phyloP scores from a whole-genome alignment of 2,113 vertebrate genomes.

The Cryptotis parvus region DNA sequence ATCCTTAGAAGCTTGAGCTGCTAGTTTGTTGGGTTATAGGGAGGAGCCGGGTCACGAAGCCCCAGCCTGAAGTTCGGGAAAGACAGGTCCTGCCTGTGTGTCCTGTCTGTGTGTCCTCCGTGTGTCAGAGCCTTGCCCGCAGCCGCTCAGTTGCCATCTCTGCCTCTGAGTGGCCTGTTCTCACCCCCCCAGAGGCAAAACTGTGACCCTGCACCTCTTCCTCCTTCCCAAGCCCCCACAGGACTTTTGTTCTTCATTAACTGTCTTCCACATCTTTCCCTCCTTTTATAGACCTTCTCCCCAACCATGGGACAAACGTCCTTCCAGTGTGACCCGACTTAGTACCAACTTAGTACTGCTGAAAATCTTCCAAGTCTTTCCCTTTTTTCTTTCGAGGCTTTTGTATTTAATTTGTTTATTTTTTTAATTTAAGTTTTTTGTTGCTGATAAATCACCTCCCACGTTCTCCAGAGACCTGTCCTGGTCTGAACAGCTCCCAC shows the following conservation, averaged over 20 bases:
- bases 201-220: background rate
- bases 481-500: background rate
- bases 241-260: background rate
- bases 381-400: no score
- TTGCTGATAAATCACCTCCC: no score
- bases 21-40: background rate
- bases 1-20: background rate
- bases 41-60: background rate
- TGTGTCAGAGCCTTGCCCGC: background rate
- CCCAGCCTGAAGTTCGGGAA: background rate
- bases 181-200: background rate
- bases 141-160: background rate
- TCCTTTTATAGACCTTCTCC: background rate
- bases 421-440: no score
- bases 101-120: no score
- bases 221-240: background rate
- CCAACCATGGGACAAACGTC: no score
- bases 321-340: background rate
- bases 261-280: background rate
- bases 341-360: background rate
- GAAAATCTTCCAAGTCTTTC: background rate
- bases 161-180: background rate
- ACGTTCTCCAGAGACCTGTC: background rate
- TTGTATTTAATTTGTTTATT: no score
- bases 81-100: background rate